A percentile compares a stretch with the other conserved stretches of the same genome.
phyloP scores from a whole-genome alignment of 1,140 invertebrate genomes.

The Platyscapa corneri region DNA sequence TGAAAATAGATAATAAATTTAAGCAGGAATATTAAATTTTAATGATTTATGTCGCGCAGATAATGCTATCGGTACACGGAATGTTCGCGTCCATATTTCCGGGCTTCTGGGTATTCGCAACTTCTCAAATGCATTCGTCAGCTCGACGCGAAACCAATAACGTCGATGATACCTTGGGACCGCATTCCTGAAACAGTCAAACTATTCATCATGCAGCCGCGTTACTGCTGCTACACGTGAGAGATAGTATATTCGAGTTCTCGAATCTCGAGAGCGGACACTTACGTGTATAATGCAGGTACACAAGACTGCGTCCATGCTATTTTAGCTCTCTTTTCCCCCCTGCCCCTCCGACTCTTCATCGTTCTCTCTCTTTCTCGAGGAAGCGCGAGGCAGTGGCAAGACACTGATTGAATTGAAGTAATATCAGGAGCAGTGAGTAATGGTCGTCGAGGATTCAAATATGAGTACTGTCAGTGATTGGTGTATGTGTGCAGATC shows the following conservation, averaged over 20 bases:
- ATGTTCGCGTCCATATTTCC: conserved; percentile 6
- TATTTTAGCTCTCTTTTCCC: conserved; percentile 19
- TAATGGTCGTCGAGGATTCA: conserved; percentile 72
- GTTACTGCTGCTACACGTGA: conserved; percentile 44
- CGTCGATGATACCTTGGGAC: conserved; percentile 64
- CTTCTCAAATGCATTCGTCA: conserved; percentile 12
- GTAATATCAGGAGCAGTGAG: conserved; percentile 75
- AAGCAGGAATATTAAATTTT: not conserved
- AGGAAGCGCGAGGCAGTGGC: conserved; percentile 62
- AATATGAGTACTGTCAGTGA: conserved; percentile 67
- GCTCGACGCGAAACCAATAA: conserved; percentile 59
- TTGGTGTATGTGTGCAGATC: conserved; percentile 69
- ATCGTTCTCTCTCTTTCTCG: not conserved
- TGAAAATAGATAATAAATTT: conserved; percentile 9
- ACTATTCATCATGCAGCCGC: conserved; percentile 66
- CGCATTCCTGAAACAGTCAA: conserved; percentile 65
- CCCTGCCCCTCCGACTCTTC: not conserved
- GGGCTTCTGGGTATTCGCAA: not conserved
- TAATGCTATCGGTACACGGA: not conserved
- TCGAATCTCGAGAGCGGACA: conserved; percentile 45
- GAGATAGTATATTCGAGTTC: conserved; percentile 38
- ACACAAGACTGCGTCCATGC: conserved; percentile 56
- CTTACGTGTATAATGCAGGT: conserved; percentile 51
- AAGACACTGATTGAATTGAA: conserved; percentile 76
- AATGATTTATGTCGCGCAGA: not conserved